Base-by-base conservation (phyloP, 2,113 vertebrate species). In the Xiphophorus couchianus region DNA sequence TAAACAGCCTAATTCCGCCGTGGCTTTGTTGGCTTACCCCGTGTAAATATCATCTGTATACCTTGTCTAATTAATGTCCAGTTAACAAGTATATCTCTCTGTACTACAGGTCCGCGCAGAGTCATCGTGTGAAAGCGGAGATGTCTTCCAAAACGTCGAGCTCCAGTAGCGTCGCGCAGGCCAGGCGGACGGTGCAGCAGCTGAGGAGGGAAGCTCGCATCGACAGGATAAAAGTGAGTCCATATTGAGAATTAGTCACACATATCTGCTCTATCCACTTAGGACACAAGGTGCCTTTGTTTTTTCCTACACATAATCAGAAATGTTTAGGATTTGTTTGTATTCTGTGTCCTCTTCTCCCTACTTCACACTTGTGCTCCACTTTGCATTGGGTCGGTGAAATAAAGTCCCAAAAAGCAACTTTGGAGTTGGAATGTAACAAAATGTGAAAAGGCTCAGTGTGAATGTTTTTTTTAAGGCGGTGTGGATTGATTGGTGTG, bases 181-280 rank as follows among this genome's bases (percentile, higher is more conserved):
- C 96, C 1, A 90, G 95, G 25, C 91, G 96, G 86, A 96, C 95
- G 0, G 96, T 97, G 73, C 96, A 96, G 89, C 97, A 98, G 91
- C 76, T 98, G 39, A 93, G 96, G 51, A 89, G 95, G 79, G 97
- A 98, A 73, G 97, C 97, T 64, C 95, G 94, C 77, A 95, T 97
- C 0, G 96, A 98, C 84, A 96, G 97, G 88, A 96, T 98, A 94
- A 98, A 97, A 96, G 97, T 98, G 88, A 19, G 25, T 77, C 76
- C 66, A 1, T 62, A 15, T 29, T 75, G 15, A 29, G 10, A 27
- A 14, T 51, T 19, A 58, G 62, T 73, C 31, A 12, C 68, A 37
- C 37, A 19, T 8, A 54, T 22, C 22, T 39, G 15, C 66, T n/a
- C 14, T 25, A 22, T 42, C 11, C 12, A 9, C 29, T 14, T 42